Evolutionary conservation across 1,140 invertebrate species (phyloP).

Genomic region (Neelides sp.): DNA sequence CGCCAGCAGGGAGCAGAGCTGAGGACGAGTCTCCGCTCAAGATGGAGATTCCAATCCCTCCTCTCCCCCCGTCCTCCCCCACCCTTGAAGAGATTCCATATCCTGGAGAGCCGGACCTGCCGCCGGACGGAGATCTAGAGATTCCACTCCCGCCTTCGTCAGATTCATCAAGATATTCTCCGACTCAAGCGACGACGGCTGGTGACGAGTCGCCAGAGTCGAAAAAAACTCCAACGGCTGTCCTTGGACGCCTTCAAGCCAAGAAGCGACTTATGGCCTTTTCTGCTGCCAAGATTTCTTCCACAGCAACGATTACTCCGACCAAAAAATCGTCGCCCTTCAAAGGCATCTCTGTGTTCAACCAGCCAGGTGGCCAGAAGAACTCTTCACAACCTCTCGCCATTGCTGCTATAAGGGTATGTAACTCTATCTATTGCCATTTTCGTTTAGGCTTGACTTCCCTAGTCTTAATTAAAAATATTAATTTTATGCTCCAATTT

Average conservation of each 20-base stretch:
- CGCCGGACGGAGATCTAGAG: conserved; percentile 15
- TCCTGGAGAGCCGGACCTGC: conserved; percentile 4
- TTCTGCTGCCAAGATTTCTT: conserved; percentile 33
- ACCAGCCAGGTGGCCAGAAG: conserved; percentile 9
- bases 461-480: no score
- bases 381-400: conserved; percentile 11
- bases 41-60: conserved; percentile 4
- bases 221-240: conserved; percentile 30
- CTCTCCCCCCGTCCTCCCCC: background rate
- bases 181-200: conserved; percentile 17
- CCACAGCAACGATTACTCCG: conserved; percentile 2
- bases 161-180: conserved; percentile 28
- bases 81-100: conserved; percentile 25
- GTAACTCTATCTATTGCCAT: no score
- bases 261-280: conserved; percentile 36
- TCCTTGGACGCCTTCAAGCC: conserved; percentile 34
- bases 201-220: conserved; percentile 14
- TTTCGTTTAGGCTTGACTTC: no score
- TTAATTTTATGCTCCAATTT: no score
- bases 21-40: background rate
- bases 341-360: conserved; percentile 22
- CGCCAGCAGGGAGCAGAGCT: background rate
- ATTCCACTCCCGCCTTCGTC: conserved; percentile 25
- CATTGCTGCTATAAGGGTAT: conserved; percentile 26
- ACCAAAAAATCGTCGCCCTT: conserved; percentile 14